phyloP scores from a whole-genome alignment of 2,888 invertebrate species.

The Drosophila demipolita region DNA sequence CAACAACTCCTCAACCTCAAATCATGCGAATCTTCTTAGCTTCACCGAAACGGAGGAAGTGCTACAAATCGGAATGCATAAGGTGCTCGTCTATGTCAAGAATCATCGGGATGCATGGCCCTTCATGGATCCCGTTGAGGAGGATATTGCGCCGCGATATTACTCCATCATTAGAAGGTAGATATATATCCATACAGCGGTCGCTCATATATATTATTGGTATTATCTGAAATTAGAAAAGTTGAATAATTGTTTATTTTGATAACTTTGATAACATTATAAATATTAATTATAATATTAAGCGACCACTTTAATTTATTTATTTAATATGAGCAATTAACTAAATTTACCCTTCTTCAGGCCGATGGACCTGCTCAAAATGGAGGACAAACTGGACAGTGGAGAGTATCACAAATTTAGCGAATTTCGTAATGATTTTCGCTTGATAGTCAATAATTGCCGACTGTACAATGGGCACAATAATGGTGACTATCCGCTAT shows the following conservation, averaged over 20 bases:
- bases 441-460: constrained; percentile 96
- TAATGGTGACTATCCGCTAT: constrained; percentile 85
- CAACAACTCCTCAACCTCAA: constrained; percentile 83
- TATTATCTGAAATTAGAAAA: neutral
- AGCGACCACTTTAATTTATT: neutral
- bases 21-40: constrained; percentile 86
- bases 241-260: no score
- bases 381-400: constrained; percentile 94
- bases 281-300: no score
- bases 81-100: constrained; percentile 94
- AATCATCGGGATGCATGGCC: constrained; percentile 97
- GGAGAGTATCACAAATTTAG: constrained; percentile 92
- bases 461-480: constrained; percentile 96
- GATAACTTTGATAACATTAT: no score
- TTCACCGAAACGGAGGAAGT: constrained; percentile 94
- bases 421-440: constrained; percentile 95
- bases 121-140: constrained; percentile 96
- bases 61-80: constrained; percentile 95
- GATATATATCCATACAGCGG: neutral
- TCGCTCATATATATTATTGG: neutral
- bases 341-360: constrained; percentile 72
- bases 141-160: constrained; percentile 95
- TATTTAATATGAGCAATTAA: accelerated
- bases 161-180: constrained; percentile 89
- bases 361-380: constrained; percentile 95